phyloP scores from a whole-genome alignment of 2,888 invertebrate species.

The Acanthosepion esculentum region DNA sequence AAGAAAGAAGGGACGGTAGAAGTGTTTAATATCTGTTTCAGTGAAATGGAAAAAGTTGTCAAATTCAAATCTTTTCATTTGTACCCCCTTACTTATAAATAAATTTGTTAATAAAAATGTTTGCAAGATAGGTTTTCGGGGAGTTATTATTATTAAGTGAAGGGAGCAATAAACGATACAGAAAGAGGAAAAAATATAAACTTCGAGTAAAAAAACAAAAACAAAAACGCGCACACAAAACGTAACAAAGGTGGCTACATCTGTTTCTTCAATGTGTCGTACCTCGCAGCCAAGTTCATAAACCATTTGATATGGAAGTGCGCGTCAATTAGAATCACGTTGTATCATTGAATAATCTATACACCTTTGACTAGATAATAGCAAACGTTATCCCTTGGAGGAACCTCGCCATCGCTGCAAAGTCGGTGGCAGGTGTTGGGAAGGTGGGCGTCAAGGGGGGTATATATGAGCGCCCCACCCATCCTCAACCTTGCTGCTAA shows the following conservation, averaged over 20 bases:
- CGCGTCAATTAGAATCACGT: not conserved
- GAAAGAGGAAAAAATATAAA: not conserved
- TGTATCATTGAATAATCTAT: slow-evolving; percentile 33
- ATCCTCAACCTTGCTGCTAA: not conserved
- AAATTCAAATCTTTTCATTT: too few species aligned
- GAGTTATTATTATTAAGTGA: not conserved
- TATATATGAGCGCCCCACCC: not conserved
- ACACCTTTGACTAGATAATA: slow-evolving; percentile 13
- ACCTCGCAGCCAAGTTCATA: slow-evolving; percentile 18
- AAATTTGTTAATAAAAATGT: too few species aligned
- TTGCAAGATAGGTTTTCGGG: not conserved
- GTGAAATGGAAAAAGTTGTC: too few species aligned
- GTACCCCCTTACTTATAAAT: too few species aligned
- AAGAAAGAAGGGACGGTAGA: too few species aligned
- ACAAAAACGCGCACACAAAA: not conserved
- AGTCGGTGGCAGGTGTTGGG: slow-evolving; percentile 5
- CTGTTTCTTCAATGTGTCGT: not conserved
- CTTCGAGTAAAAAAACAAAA: not conserved
- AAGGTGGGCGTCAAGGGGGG: not conserved
- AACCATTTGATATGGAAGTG: not conserved
- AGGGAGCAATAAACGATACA: not conserved
- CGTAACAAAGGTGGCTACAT: not conserved
- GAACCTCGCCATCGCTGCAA: not conserved
- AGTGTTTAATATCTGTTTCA: too few species aligned
- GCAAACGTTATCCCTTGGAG: slow-evolving; percentile 11